Evolutionary conservation across 2,113 vertebrate species (phyloP).

Genomic region (Amazona guildingii): DNA sequence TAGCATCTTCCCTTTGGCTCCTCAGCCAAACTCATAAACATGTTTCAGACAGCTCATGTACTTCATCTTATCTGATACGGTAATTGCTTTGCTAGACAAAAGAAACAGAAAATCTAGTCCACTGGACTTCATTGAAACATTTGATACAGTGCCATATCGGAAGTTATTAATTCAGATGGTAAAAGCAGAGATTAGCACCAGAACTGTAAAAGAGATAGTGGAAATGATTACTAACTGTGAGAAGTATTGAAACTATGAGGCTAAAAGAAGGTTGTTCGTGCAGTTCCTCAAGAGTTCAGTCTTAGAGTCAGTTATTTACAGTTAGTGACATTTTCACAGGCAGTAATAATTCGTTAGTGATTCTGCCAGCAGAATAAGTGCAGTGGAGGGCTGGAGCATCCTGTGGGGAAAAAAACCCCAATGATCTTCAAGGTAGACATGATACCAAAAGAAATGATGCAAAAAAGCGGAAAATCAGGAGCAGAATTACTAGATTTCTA

Average conservation of each 20-base stretch:
- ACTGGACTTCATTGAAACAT: background rate
- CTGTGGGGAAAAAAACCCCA: background rate
- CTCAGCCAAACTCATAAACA: background rate
- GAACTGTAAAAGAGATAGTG: background rate
- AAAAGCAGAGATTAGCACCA: background rate
- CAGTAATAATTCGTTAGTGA: background rate
- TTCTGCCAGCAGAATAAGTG: background rate
- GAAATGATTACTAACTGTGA: background rate
- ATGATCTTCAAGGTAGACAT: background rate
- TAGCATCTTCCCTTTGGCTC: background rate
- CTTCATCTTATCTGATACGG: conserved; percentile 26
- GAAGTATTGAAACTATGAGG: background rate
- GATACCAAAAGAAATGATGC: background rate
- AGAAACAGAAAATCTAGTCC: background rate
- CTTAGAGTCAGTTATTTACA: background rate
- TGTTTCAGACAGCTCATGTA: background rate
- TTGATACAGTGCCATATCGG: background rate
- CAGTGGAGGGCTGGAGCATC: background rate
- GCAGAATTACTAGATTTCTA: background rate
- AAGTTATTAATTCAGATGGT: background rate
- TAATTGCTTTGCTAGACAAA: background rate
- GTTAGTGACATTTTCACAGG: background rate
- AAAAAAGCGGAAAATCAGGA: background rate
- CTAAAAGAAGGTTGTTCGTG: background rate
- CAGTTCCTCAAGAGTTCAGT: background rate